Conservation (phyloP, 2,888 invertebrate genomes). For the Apodemia zela region DNA sequence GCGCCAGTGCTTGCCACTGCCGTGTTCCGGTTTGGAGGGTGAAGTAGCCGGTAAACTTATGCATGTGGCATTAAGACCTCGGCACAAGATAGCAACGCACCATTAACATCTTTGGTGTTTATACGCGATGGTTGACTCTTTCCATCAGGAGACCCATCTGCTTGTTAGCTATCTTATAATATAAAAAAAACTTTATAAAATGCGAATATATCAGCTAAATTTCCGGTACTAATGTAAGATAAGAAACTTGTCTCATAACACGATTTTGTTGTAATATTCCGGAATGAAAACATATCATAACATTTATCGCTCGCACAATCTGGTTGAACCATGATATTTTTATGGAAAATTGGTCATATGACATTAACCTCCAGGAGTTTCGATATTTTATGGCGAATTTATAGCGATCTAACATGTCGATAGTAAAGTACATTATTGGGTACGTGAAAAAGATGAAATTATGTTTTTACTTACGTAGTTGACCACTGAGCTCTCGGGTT, state of each 20-base stretch:
- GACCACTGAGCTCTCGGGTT: too few species aligned
- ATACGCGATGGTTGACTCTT: too few species aligned
- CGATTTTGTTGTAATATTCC: neutral
- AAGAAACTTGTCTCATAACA: neutral
- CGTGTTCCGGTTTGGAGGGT: too few species aligned
- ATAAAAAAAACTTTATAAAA: too few species aligned
- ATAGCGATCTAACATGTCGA: neutral
- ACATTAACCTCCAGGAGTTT: neutral
- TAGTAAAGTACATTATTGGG: neutral
- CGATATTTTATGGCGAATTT: constrained; percentile 2
- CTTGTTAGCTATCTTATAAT: too few species aligned
- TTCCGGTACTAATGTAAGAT: neutral
- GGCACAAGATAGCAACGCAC: too few species aligned
- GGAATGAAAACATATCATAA: neutral
- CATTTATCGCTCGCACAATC: constrained; percentile 3
- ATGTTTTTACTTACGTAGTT: neutral
- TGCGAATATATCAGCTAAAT: neutral
- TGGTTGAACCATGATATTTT: neutral
- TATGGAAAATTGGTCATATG: constrained; percentile 6
- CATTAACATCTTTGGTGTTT: too few species aligned
- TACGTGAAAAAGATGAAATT: neutral
- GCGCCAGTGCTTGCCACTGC: too few species aligned
- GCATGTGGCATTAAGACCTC: too few species aligned
- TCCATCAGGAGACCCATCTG: too few species aligned
- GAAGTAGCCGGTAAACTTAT: too few species aligned